Conservation (phyloP, 2,888 invertebrate genomes). For the Fragum fragum region DNA sequence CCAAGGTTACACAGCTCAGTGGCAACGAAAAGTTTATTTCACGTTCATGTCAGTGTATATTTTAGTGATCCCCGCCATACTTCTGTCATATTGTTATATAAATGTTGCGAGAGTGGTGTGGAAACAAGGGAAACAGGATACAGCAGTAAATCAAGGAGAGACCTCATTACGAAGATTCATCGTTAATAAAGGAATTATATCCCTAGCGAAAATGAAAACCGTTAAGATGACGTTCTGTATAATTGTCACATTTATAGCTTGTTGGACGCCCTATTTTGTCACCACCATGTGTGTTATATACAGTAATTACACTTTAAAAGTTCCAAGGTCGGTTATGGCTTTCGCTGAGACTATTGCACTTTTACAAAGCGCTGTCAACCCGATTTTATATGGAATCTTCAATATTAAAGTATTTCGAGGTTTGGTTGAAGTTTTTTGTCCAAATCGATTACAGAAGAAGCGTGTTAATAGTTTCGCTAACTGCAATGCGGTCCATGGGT, state of each 20-base stretch:
- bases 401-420: conserved; percentile 84
- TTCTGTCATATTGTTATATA: conserved; percentile 87
- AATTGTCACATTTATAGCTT: conserved; percentile 86
- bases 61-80: conserved; percentile 86
- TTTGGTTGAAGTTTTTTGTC: conserved; percentile 78
- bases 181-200: conserved; percentile 84
- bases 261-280: conserved; percentile 88
- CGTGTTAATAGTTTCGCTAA: conserved; percentile 51
- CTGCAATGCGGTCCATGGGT: conserved; percentile 45
- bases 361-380: conserved; percentile 87
- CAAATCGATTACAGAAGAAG: conserved; percentile 49
- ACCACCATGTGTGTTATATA: conserved; percentile 87
- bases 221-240: conserved; percentile 87
- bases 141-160: conserved; percentile 48
- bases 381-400: conserved; percentile 87
- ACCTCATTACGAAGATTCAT: conserved; percentile 66
- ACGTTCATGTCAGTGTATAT: conserved; percentile 87
- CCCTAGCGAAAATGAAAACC: conserved; percentile 87
- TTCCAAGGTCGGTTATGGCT: conserved; percentile 83
- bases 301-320: conserved; percentile 83
- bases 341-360: conserved; percentile 86
- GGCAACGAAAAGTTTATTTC: conserved; percentile 87
- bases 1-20: conserved; percentile 86
- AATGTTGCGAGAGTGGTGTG: conserved; percentile 86
- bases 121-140: conserved; percentile 81